Conservation (phyloP, 2,888 invertebrate species). For the Drosophila peninsularis region DNA sequence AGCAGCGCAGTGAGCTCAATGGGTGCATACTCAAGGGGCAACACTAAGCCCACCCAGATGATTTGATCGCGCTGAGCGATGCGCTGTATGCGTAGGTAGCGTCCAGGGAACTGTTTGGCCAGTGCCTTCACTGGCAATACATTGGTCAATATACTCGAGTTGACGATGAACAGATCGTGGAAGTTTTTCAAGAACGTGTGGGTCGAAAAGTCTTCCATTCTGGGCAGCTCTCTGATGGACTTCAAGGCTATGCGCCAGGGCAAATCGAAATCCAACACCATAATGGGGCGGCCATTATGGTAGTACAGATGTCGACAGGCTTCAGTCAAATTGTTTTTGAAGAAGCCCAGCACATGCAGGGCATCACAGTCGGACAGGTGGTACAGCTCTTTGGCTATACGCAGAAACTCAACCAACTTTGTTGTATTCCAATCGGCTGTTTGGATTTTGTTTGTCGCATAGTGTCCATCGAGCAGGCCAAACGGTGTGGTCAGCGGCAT, state of each 20-base stretch:
- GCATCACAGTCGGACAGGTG: slow-evolving; percentile 34
- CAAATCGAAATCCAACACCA: slow-evolving; percentile 30
- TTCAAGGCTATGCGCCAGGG: slow-evolving; percentile 34
- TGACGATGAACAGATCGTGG: not conserved
- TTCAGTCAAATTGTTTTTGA: not conserved
- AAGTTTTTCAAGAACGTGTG: not conserved
- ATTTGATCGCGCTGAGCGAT: not conserved
- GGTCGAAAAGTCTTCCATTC: not conserved
- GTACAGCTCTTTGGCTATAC: slow-evolving; percentile 17
- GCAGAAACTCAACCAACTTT: slow-evolving; percentile 15
- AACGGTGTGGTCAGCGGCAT: accelerated
- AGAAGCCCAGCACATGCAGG: slow-evolving; percentile 29
- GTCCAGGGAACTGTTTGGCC: not conserved
- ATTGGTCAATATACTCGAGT: not conserved
- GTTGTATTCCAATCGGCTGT: not conserved
- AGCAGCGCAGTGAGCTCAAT: slow-evolving; percentile 17
- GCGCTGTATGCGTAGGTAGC: slow-evolving; percentile 45
- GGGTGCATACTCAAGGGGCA: not conserved
- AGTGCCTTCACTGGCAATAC: not conserved
- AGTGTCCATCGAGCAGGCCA: slow-evolving; percentile 16
- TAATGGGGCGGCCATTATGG: not conserved
- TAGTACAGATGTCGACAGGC: slow-evolving; percentile 24
- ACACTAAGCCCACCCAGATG: slow-evolving; percentile 11
- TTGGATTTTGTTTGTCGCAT: not conserved
- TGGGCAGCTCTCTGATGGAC: slow-evolving; percentile 19